Base-by-base conservation (phyloP, 2,888 invertebrate species). In the Aphodius granarius region DNA sequence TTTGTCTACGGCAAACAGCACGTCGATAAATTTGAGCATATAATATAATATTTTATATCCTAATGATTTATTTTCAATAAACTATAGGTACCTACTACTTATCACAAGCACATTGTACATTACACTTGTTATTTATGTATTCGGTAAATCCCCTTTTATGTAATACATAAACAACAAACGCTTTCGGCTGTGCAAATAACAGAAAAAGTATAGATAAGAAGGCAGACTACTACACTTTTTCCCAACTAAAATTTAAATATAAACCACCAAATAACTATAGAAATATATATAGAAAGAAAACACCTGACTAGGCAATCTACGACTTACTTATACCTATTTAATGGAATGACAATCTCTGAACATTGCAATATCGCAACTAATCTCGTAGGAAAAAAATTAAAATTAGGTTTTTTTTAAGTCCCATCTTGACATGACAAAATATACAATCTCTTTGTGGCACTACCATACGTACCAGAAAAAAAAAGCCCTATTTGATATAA, bases 401-500 rank as follows among this genome's bases (percentile, higher is more conserved):
- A 68, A 20, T 66, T 18, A 19, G 19, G 16, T 65, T 19, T 17
- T 19, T n/a, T n/a, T 66, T 68, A 68, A 68, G 68, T 68, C 19
- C 68, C 68, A 20, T 66, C 19, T 64, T 64, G 15, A 21, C 66
- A 21, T 68, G 68, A 68, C 68, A 68, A 68, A 68, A 68, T 68
- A 68, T 68, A 68, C 21, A n/a, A 21, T 21, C 43, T 9, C 13
- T 43, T 43, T 17, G 66, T 9, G 20, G 21, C 22, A 68, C 18
- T 18, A 20, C n/a, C 20, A 21, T 66, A 66, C 66, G 16, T n/a
- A n/a, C 22, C 18, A 43, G 43, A 43, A 43, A 43, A 23, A 23
- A 43, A 43, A 43, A 43, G 6, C 43, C 13, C 2, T 43, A 23
- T 23, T 23, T 5, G 4, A 3, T 13, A 43, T 43, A 43, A 43